phyloP scores from a whole-genome alignment of 1,140 invertebrate genomes.

The Oreohelix idahoensis region DNA sequence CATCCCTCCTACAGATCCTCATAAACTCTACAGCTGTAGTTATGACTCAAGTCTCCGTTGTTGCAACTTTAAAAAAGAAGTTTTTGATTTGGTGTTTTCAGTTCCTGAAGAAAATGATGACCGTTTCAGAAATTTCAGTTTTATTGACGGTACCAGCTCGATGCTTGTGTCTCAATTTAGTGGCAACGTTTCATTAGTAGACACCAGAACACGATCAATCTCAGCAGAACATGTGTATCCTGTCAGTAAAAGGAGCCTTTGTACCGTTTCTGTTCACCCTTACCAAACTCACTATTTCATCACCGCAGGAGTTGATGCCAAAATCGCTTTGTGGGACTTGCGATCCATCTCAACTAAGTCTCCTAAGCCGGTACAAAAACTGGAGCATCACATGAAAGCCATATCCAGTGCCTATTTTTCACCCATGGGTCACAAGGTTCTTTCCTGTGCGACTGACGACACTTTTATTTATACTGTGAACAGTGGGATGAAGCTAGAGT shows the following conservation, averaged over 20 bases:
- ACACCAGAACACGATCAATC: slow-evolving; percentile 56
- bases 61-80: slow-evolving; percentile 56
- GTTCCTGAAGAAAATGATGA: slow-evolving; percentile 56
- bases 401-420: slow-evolving; percentile 38
- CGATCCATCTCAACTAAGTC: slow-evolving; percentile 4
- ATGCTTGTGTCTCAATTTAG: slow-evolving; percentile 60
- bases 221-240: slow-evolving; percentile 51
- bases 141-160: slow-evolving; percentile 47
- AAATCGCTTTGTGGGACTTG: slow-evolving; percentile 25
- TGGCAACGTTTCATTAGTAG: slow-evolving; percentile 60
- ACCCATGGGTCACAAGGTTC: slow-evolving; percentile 14
- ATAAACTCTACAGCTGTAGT: slow-evolving; percentile 57
- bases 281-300: slow-evolving; percentile 53
- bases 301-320: slow-evolving; percentile 45
- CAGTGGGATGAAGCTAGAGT: background rate
- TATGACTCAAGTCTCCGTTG: slow-evolving; percentile 65
- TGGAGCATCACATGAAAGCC: slow-evolving; percentile 21
- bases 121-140: slow-evolving; percentile 61
- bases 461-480: slow-evolving; percentile 16
- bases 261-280: slow-evolving; percentile 63
- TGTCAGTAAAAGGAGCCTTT: slow-evolving; percentile 51
- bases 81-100: slow-evolving; percentile 57
- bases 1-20: slow-evolving; percentile 42
- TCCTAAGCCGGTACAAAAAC: slow-evolving; percentile 15
- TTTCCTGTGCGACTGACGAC: slow-evolving; percentile 31